Conservation (phyloP, 2,113 vertebrate species). For the Vicugna pacos region DNA sequence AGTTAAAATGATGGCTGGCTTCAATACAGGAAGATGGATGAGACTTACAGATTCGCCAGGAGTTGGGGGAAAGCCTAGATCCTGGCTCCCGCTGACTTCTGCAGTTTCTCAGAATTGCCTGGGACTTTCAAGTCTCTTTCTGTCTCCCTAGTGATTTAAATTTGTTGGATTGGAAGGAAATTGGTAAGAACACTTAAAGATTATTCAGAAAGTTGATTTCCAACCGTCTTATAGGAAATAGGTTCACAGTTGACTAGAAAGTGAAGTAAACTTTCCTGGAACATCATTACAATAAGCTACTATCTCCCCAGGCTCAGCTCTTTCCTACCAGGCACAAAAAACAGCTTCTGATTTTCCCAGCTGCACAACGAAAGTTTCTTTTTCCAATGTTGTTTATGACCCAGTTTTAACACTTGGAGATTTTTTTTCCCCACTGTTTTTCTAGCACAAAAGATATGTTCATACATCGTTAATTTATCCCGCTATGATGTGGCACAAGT, state of each 20-base stretch:
- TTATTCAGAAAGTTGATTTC: constrained; percentile 69
- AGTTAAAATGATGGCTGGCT: constrained; percentile 63
- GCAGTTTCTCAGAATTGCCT: constrained; percentile 57
- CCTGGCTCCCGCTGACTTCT: constrained; percentile 41
- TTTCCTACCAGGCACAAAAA: background rate
- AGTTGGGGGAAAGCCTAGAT: constrained; percentile 11
- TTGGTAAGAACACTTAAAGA: constrained; percentile 50
- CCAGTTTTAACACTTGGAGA: constrained; percentile 63
- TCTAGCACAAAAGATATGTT: background rate
- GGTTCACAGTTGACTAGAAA: constrained; percentile 49
- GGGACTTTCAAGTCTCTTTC: constrained; percentile 44
- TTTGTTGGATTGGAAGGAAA: constrained; percentile 70
- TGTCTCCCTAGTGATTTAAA: constrained; percentile 72
- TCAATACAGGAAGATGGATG: constrained; percentile 64
- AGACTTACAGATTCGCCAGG: constrained; percentile 58
- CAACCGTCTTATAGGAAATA: constrained; percentile 61
- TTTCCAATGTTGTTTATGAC: constrained; percentile 19
- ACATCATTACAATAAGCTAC: constrained; percentile 15
- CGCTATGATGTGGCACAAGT: background rate
- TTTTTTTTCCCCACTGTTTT: background rate
- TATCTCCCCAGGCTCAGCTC: background rate
- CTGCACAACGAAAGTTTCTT: background rate
- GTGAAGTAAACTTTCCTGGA: constrained; percentile 62
- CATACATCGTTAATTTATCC: constrained; percentile 20
- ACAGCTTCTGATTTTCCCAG: constrained; percentile 37